Conservation (phyloP, 2,888 invertebrate species). For the Gari tellinella region DNA sequence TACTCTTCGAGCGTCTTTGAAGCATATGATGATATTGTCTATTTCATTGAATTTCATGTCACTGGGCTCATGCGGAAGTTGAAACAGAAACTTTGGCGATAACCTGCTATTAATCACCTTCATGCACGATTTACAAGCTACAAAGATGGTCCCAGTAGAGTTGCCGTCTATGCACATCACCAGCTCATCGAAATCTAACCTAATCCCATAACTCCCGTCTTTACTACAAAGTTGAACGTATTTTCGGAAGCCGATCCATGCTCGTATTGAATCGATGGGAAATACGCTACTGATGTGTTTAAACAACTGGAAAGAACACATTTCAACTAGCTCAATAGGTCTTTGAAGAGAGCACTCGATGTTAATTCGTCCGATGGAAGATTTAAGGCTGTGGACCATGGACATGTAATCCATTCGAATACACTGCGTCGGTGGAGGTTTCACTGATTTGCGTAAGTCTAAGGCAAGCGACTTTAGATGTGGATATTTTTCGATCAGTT, state of each 20-base stretch:
- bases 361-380: conserved; percentile 35
- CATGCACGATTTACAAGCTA: conserved; percentile 40
- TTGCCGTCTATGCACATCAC: conserved; percentile 39
- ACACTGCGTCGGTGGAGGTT: conserved; percentile 26
- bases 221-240: conserved; percentile 46
- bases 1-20: conserved; percentile 48
- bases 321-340: conserved; percentile 32
- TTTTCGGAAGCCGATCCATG: conserved; percentile 55
- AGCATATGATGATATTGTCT: conserved; percentile 43
- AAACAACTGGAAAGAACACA: conserved; percentile 30
- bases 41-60: conserved; percentile 40
- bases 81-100: conserved; percentile 33
- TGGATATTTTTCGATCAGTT: conserved; percentile 37
- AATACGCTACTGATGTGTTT: conserved; percentile 39
- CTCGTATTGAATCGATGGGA: conserved; percentile 33
- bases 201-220: conserved; percentile 39
- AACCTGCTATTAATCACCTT: conserved; percentile 35
- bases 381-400: conserved; percentile 18
- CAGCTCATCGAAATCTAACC: conserved; percentile 34
- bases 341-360: conserved; percentile 29
- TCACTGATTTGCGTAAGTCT: conserved; percentile 27
- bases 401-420: conserved; percentile 36
- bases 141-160: conserved; percentile 36
- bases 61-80: conserved; percentile 44
- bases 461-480: conserved; percentile 21